These are phyloP conservation scores for Heptranchias perlo DNA, from an alignment of 2,113 vertebrate species.

Conservation along the genomic window DNA sequence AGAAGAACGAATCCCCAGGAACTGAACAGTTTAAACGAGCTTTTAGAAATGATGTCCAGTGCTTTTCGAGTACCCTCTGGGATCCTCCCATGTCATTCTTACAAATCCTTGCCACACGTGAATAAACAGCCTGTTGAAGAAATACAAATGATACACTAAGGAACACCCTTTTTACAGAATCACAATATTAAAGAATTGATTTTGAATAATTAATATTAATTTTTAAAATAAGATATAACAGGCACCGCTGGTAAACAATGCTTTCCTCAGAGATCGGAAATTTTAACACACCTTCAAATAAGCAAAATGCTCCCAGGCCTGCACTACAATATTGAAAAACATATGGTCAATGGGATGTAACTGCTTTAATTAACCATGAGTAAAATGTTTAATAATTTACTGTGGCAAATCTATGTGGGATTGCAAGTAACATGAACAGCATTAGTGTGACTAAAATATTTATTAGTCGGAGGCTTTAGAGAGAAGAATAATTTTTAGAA, in stretches of 20 bases:
- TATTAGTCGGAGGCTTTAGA: slow-evolving; percentile 58
- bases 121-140: slow-evolving; percentile 80
- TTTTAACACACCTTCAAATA: slow-evolving; percentile 42
- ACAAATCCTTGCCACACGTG: slow-evolving; percentile 93
- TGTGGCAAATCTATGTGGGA: slow-evolving; percentile 60
- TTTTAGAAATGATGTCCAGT: slow-evolving; percentile 97
- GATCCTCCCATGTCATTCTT: slow-evolving; percentile 96
- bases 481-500: slow-evolving; percentile 49
- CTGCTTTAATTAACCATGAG: slow-evolving; percentile 60
- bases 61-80: slow-evolving; percentile 94
- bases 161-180: slow-evolving; percentile 43
- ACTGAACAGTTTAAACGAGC: slow-evolving; percentile 93
- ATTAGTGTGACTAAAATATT: slow-evolving; percentile 72
- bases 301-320: slow-evolving; percentile 38
- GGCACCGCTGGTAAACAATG: slow-evolving; percentile 31
- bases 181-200: not conserved
- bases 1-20: slow-evolving; percentile 95
- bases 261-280: not conserved
- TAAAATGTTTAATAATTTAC: slow-evolving; percentile 74
- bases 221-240: slow-evolving; percentile 32
- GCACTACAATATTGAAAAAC: slow-evolving; percentile 42
- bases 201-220: not conserved
- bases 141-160: slow-evolving; percentile 55
- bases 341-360: slow-evolving; percentile 48
- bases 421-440: slow-evolving; percentile 61